Base-by-base conservation (phyloP, 2,797 vertebrate genomes). In the Leptatherina wallacei region DNA sequence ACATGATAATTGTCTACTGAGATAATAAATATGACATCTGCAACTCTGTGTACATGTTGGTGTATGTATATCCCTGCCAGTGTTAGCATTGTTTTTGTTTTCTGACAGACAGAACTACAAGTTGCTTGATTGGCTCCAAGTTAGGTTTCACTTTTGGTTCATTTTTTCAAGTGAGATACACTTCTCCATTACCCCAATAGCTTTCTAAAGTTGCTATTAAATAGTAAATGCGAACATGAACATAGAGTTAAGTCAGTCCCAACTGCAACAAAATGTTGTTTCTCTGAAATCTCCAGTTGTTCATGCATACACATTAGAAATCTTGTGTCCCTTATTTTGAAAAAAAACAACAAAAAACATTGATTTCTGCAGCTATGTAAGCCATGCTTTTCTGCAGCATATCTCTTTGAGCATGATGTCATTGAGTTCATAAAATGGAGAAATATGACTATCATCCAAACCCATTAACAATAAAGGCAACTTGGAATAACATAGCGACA, bases 401-500 rank as follows among this genome's bases (percentile, higher is more conserved):
- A 51, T 65, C 11, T 42, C 4, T 73, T 20, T 47, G 24, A 61
- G 1, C 49, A 2, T 44, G 20, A 3, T 59, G 33, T 66, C 9
- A 24, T 49, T 62, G 0, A 11, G 61, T 70, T 27, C 32, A 54
- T 22, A 18, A 11, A 61, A 24, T 32, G 57, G 2, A 44, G 11
- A 67, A 14, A 52, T 74, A 14, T 35, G 24, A 40, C 51, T 38
- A 8, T 58, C 60, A 29, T 68, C 56, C 22, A 59, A 70, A 54
- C 12, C 30, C 55, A 57, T 60, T 57, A 68, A 55, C 49, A 68
- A 40, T 74, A 0, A 11, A 47, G 44, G 30, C 24, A 51, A 58
- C 29, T 33, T 69, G 71, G 11, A 77, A 73, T 74, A 36, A 63
- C 71, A 62, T 58, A 42, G 79, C 9, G 52, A 81, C 66, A 82